Base-by-base conservation (phyloP, 1,140 invertebrate genomes). In the Bombus picipes region DNA sequence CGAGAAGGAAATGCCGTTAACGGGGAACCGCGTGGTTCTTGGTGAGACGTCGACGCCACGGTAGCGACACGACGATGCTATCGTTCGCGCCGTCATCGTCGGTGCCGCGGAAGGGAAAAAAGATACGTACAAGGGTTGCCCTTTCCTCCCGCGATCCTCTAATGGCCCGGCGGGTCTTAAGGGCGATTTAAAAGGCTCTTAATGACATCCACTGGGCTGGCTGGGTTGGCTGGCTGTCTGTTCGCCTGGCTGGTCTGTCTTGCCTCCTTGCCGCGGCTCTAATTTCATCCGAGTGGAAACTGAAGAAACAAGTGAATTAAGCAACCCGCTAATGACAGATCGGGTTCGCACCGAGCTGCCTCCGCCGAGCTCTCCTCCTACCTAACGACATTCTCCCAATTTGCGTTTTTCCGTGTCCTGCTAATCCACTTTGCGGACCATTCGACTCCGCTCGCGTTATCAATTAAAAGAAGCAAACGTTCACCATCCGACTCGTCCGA, bases 241-340 rank as follows among this genome's bases (percentile, higher is more conserved):
- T 34, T 32, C 73, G 59, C 5, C 81, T 12, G 34, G 18, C 65
- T 62, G 37, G 47, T 22, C 22, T 57, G 71, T 71, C 71, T 85
- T 34, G 71, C 68, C 68, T 72, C 39, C 72, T 70, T 68, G 82
- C 82, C 84, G 85, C 87, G 88, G 91, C 91, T 93, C 92, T 93
- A 94, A 94, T 94, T 94, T 94, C 92, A 94, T 94, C 91, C 90
- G 85, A 93, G 92, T 93, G 92, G 93, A 94, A 94, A 93, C 93
- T 91, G 92, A 94, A 94, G 93, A 94, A 94, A 94, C 93, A 93
- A 94, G 93, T 94, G 93, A 94, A 94, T 94, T 94, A 94, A 92
- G 91, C 90, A 92, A 90, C 92, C 86, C 82, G 91, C 92, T 93
- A 94, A 94, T 93, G 93, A 94, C 92, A 93, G 93, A 94, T 94